Evolutionary conservation across 2,113 vertebrate genomes (phyloP).

Genomic region (Agelaius tricolor): DNA sequence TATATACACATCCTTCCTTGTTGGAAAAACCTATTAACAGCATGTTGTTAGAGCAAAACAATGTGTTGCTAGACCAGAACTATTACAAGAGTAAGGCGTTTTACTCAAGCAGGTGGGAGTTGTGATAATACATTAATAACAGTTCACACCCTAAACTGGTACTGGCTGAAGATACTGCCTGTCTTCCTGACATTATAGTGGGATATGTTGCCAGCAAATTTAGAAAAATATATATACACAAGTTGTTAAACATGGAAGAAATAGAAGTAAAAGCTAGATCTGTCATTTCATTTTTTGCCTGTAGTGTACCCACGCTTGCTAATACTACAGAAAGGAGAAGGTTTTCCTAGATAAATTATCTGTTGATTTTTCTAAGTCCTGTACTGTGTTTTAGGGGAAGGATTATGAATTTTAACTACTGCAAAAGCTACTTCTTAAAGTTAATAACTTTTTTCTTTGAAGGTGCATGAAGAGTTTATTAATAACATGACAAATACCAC

Average conservation of each 20-base stretch:
- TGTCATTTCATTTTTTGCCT: neutral
- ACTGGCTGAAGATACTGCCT: neutral
- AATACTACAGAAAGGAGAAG: neutral
- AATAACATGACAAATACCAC: conserved; percentile 95
- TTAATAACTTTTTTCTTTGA: neutral
- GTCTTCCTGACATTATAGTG: neutral
- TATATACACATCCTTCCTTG: neutral
- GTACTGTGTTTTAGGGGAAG: neutral
- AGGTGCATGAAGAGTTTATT: conserved; percentile 96
- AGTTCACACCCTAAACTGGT: conserved; percentile 37
- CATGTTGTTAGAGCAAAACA: neutral
- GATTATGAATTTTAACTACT: neutral
- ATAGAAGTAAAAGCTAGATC: neutral
- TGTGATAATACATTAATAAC: conserved; percentile 14
- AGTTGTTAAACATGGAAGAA: neutral
- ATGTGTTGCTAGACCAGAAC: neutral
- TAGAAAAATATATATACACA: neutral
- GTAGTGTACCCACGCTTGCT: neutral
- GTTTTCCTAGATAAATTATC: neutral
- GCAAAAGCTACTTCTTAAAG: neutral
- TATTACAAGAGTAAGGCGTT: neutral
- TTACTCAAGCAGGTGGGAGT: conserved; percentile 17
- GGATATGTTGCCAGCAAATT: neutral
- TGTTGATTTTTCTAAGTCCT: neutral
- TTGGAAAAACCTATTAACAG: neutral